Evolutionary conservation across 1,140 invertebrate species (phyloP), one percentile per base, ranked within the genome.

Genomic region (Lasioglossum albipes): DNA sequence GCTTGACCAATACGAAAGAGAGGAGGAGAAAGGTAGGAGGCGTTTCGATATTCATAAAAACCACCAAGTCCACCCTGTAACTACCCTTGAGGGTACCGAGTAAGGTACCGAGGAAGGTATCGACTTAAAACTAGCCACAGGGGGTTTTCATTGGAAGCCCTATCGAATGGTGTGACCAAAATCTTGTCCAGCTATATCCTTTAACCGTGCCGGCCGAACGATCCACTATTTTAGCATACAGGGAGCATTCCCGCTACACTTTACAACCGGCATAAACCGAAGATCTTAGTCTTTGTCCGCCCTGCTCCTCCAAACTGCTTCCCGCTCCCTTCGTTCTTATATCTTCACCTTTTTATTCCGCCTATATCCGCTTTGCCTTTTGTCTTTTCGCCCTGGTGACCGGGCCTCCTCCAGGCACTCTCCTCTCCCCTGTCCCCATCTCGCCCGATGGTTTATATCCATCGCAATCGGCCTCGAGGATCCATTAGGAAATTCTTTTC

Each of bases 161-260:
- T 36, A 36, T 36, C 36, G 36, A 36, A 36, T 36, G 36, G 36
- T 36, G 2, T 36, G 36, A 3, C 36, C 36, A 36, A 36, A 36
- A 36, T 36, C 36, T 36, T 36, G 5, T 36, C 36, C 36, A 5
- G 36, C 36, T 36, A 36, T 36, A 36, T 4, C 31, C 31, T 36
- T 36, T 36, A 59, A 73, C 82, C 82, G 54, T 73, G 79, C 73
- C 20, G 61, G 69, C 82, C 88, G 86, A 89, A 89, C 88, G 86
- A 89, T 61, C 78, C 81, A 88, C 81, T 82, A 90, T 88, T 89
- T 88, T 85, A 86, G 68, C 73, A 75, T 82, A 82, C 20, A 68
- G 61, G 66, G 59, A 75, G 57, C 86, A 87, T 85, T 85, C 84
- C 88, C 68, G 83, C 70, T 62, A 69, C 78, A 85, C 87, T 90